These are phyloP conservation scores for Notechis scutatus DNA, from an alignment of 2,113 vertebrate genomes.

Conservation along the genomic window DNA sequence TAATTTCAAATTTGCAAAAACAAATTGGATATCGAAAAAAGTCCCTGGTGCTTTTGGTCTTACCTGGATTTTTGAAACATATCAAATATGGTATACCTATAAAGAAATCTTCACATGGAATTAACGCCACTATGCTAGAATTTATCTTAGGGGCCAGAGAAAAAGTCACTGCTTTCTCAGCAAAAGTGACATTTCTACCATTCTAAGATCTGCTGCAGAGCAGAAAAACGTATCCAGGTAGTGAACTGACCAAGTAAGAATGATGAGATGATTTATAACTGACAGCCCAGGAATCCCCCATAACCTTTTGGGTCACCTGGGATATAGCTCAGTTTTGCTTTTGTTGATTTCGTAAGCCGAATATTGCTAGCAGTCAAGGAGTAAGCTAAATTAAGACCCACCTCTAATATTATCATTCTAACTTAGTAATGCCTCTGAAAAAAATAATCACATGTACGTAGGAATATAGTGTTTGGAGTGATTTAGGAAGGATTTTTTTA, in stretches of 20 bases:
- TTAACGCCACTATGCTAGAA: neutral
- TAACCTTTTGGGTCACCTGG: neutral
- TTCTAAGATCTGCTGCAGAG: neutral
- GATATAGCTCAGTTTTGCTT: neutral
- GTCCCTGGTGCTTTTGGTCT: neutral
- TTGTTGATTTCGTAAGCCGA: neutral
- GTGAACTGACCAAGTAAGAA: slow-evolving; percentile 15
- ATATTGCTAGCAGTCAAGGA: neutral
- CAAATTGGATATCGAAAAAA: neutral
- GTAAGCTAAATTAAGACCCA: neutral
- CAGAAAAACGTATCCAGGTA: neutral
- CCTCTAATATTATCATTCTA: neutral
- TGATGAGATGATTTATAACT: neutral
- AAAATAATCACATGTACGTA: neutral
- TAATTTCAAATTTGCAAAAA: neutral
- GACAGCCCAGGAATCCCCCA: neutral
- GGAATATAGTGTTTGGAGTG: neutral
- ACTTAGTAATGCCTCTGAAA: neutral
- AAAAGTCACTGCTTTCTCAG: neutral
- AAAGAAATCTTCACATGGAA: neutral
- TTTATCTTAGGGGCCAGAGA: neutral
- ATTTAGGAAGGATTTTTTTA: neutral
- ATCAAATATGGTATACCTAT: neutral
- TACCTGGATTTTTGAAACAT: neutral
- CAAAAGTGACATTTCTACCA: neutral